Evolutionary conservation across 2,888 invertebrate genomes (phyloP), one percentile per base, ranked within the genome.

Genomic region (Lymantria dispar): DNA sequence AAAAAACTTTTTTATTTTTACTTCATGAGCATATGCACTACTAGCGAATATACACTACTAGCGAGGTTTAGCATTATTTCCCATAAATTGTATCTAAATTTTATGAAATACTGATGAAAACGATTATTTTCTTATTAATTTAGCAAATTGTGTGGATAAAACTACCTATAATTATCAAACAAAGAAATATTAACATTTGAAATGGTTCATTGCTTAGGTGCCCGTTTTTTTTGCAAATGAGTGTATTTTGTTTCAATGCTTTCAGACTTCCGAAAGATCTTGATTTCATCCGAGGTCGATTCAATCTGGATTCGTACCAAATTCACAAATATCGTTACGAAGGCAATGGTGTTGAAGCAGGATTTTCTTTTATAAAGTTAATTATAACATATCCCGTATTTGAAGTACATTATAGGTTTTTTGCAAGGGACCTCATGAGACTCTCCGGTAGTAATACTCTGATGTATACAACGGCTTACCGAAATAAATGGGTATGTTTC

Each of bases 351-450:
- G 8, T 54, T 0, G 54, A 66, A 1, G 66, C 73, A 1, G 86
- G 84, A 0, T 80, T 83, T 45, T 64, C 72, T 0, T 68, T 70
- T 0, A 43, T 90, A 3, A 83, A 85, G 50, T 65, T 76, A 0
- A 73, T 71, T 0, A 58, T 93, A 0, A 65, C 92, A 11, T 93
- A 93, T 54, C 93, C 94, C 0, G 91, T 92, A 1, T 95, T 95
- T 60, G 92, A 93, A 58, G 78, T 74, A 3, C 92, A 93, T 63
- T 86, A 85, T 37, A 81, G 88, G 41, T 93, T 88, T 69, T 93
- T 95, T 54, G 75, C 93, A 12, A 83, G 93, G 52, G 96, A 96
- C 64, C 77, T 95, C 50, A 92, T 94, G 87, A 81, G 94, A 8
- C 68, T 93, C 0, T 90, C 91, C 36, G 91, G 90, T 0, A 83